These are phyloP conservation scores for Neosalanx taihuensis DNA, from an alignment of 2,797 vertebrate species.

Conservation along the genomic window DNA sequence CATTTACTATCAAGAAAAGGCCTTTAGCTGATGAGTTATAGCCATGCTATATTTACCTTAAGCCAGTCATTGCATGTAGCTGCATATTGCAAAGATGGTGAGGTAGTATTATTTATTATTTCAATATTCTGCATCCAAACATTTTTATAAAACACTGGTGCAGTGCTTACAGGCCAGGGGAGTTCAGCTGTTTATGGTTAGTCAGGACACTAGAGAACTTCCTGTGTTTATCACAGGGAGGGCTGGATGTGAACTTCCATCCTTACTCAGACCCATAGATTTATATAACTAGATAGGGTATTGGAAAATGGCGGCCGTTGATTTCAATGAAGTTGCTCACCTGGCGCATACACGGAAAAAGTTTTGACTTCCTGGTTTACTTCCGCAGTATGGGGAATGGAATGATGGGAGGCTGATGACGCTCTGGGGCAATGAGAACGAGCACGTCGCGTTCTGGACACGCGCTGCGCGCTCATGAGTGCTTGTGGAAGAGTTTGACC, in stretches of 20 bases:
- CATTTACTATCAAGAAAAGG: slow-evolving; percentile 16
- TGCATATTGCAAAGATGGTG: neutral
- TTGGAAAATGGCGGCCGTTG: too few relatives aligned
- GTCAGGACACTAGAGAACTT: slow-evolving; percentile 59
- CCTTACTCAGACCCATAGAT: too few relatives aligned
- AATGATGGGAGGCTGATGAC: too few relatives aligned
- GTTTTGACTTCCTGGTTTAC: too few relatives aligned
- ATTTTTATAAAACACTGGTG: slow-evolving; percentile 44
- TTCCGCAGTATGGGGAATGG: too few relatives aligned
- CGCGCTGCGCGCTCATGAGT: too few relatives aligned
- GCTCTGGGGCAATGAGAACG: too few relatives aligned
- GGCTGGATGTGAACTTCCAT: slow-evolving; percentile 53
- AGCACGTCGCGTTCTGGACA: too few relatives aligned
- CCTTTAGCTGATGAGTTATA: neutral
- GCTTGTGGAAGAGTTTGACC: too few relatives aligned
- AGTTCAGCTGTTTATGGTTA: slow-evolving; percentile 68
- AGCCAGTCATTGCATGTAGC: neutral
- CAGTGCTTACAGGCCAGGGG: slow-evolving; percentile 31
- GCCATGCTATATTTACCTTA: neutral
- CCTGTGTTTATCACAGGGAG: slow-evolving; percentile 67
- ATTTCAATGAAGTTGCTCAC: too few relatives aligned
- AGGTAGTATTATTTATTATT: neutral
- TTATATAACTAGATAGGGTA: too few relatives aligned
- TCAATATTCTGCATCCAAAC: slow-evolving; percentile 46
- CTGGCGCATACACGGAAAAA: too few relatives aligned